These are phyloP conservation scores for Erythrocercus mccallii DNA, from an alignment of 2,113 vertebrate species.

Conservation along the genomic window DNA sequence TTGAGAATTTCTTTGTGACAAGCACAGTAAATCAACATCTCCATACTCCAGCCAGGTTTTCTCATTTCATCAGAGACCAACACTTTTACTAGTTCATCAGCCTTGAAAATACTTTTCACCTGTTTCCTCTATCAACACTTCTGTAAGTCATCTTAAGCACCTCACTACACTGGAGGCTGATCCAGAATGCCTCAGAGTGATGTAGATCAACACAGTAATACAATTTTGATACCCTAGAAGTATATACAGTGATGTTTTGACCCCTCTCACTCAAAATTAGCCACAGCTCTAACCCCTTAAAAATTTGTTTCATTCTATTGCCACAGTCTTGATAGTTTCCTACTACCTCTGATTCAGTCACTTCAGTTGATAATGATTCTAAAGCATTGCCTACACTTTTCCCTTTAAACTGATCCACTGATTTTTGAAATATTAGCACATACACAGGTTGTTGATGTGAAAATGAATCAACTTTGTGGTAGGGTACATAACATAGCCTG, in stretches of 20 bases:
- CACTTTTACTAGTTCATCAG: not conserved
- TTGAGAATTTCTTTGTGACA: not conserved
- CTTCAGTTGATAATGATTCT: not conserved
- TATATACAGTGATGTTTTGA: not conserved
- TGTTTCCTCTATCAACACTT: not conserved
- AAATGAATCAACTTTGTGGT: not conserved
- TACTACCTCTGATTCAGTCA: not conserved
- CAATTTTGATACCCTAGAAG: not conserved
- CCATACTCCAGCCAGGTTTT: not conserved
- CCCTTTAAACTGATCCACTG: not conserved
- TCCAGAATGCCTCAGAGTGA: not conserved
- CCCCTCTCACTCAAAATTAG: not conserved
- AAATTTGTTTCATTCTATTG: not conserved
- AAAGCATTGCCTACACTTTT: not conserved
- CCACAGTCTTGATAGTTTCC: not conserved
- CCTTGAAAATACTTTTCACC: not conserved
- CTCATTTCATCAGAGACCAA: not conserved
- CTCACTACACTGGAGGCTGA: not conserved
- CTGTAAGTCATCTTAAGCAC: not conserved
- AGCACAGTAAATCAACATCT: not conserved
- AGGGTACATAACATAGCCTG: not conserved
- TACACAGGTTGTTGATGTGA: not conserved
- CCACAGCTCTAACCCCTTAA: not conserved
- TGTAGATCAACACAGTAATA: not conserved
- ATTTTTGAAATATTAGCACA: conserved; percentile 19